Base-by-base conservation (phyloP, 2,113 vertebrate genomes). In the Macquaria australasica region DNA sequence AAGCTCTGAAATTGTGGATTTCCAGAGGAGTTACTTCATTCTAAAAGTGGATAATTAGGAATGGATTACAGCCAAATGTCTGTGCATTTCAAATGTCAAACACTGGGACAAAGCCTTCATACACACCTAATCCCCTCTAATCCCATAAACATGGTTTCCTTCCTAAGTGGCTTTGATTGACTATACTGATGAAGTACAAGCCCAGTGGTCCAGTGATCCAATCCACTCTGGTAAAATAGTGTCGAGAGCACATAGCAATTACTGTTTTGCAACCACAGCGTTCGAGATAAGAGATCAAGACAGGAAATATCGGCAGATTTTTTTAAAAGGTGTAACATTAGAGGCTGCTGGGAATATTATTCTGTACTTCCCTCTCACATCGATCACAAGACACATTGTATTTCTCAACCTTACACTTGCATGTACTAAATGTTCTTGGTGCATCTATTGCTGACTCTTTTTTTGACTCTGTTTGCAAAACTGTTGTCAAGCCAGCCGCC, bases 111-210 rank as follows among this genome's bases (percentile, higher is more conserved):
- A 75, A 70, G 48, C 28, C 20, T 71, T 69, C 23, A 56, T 21
- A 60, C 60, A 73, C 59, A 60, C 1, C 72, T 53, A 79, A 73
- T 84, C 55, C 64, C 37, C 39, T 81, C 8, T 77, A 76, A 92
- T 86, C 82, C 70, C 59, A 76, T 70, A 78, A 79, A 83, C 62
- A 77, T 45, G 63, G 64, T 85, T 81, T 62, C 39, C 73, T 83
- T 71, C 66, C 51, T 73, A 64, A 89, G 76, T 62, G 63, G 31
- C 76, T 89, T 60, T 87, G 66, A 91, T 81, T 77, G 64, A 82
- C n/a, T 43, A 34, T 20, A 50, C 53, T 48, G 63, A 86, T 79
- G 41, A 77, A 45, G 64, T 79, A 39, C 50, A 51, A 81, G 78
- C 62, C 34, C 15, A 28, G 78, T 1, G 10, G 51, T 64, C 23